Evolutionary conservation across 2,797 vertebrate genomes (phyloP), one percentile per base, ranked within the genome.

Genomic region (Syngnathus acus): DNA sequence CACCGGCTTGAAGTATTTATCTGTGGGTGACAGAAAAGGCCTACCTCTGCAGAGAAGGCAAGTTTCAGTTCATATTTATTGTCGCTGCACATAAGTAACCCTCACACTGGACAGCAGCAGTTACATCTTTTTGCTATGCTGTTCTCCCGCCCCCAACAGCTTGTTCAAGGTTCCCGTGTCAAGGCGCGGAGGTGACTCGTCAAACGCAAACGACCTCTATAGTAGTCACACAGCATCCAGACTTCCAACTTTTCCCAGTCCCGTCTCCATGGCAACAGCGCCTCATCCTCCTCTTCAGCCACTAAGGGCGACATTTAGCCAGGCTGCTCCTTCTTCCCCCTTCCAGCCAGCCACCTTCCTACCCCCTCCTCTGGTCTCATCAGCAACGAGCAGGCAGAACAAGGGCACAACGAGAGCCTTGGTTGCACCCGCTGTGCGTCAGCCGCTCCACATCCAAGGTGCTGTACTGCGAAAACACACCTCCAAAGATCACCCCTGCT

Each of bases 361-460:
- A 38, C 75, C 79, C 68, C 77, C 58, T 77, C 81, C 78, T 57
- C 62, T 75, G 73, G 72, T 72, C 74, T 82, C 76, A 75, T 80
- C 78, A 74, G 84, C 85, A 78, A 77, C 68, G 51, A 74, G 68
- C 32, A 84, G 51, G 65, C 82, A 65, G 76, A 83, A 85, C 80
- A 77, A 78, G 75, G 78, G 73, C 80, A 81, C 85, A 88, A 89
- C 89, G 86, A 89, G 81, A 88, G 87, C 81, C 70, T 83, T 87
- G 64, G 78, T 89, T 81, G 82, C 80, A 4, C 89, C 89, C 67
- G 81, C 91, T 82, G 89, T 76, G 67, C 89, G 90, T 67, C 86
- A 78, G 71, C 86, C 89, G 6, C 80, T 90, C 71, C 74, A 77
- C 75, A 80, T 90, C 80, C 81, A 85, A 91, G 92, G 92, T 92